Conservation (phyloP, 2,113 vertebrate species). For the Fregetta grallaria region DNA sequence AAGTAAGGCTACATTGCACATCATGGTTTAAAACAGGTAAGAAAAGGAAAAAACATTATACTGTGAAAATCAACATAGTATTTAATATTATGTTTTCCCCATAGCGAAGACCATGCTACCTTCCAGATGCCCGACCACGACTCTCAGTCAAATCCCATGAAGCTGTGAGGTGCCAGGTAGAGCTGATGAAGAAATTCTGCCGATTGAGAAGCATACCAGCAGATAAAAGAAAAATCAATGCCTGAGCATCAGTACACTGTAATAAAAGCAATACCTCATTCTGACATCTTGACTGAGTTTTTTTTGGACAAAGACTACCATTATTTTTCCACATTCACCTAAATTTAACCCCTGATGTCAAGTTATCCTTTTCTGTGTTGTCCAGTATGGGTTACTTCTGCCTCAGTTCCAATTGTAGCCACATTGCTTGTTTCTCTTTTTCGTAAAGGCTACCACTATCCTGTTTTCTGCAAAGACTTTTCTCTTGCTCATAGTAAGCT, state of each 20-base stretch:
- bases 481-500: neutral
- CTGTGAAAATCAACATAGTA: neutral
- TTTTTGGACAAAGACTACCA: neutral
- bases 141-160: neutral
- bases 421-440: neutral
- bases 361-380: neutral
- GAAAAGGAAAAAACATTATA: neutral
- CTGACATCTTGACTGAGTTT: conserved; percentile 12
- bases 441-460: neutral
- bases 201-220: neutral
- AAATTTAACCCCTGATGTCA: neutral
- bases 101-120: neutral
- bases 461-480: neutral
- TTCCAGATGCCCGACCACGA: neutral
- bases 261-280: conserved; percentile 37
- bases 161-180: neutral
- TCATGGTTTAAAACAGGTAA: neutral
- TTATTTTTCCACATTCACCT: neutral
- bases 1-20: neutral
- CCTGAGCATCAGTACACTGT: neutral
- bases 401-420: neutral
- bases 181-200: conserved; percentile 32
- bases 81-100: neutral
- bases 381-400: neutral
- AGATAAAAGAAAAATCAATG: conserved; percentile 39